Percentiles rank a stretch among this genome's conserved stretches.
These are phyloP conservation scores for Theodoxus fluviatilis DNA, from an alignment of 2,888 invertebrate species.

Conservation along the genomic window DNA sequence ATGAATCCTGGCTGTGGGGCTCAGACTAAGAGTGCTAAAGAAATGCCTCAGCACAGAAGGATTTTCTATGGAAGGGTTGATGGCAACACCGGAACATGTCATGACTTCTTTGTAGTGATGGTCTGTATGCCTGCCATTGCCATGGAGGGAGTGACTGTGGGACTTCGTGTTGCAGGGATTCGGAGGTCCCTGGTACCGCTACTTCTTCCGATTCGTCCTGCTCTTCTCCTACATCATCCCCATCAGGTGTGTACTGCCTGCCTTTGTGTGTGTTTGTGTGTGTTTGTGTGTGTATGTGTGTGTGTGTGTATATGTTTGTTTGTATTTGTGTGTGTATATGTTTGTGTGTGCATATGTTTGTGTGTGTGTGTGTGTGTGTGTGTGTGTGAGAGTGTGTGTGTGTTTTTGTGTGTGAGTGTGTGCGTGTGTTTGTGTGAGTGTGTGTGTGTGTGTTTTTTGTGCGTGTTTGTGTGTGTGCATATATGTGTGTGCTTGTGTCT, in stretches of 20 bases:
- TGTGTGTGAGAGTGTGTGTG: neutral
- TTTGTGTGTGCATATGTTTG: neutral
- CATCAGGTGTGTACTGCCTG: conserved; percentile 75
- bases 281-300: neutral
- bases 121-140: too few relatives aligned
- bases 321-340: neutral
- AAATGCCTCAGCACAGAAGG: too few relatives aligned
- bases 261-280: neutral
- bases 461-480: neutral
- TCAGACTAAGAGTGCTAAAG: too few relatives aligned
- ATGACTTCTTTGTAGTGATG: too few relatives aligned
- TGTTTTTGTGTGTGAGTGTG: neutral
- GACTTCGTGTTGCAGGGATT: conserved; percentile 77
- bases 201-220: conserved; percentile 94
- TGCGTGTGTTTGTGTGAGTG: neutral
- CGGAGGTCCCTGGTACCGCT: conserved; percentile 93
- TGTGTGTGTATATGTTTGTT: neutral
- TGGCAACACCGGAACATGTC: too few relatives aligned
- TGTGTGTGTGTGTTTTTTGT: neutral
- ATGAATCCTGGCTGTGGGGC: too few relatives aligned
- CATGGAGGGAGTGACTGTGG: too few relatives aligned
- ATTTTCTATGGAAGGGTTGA: too few relatives aligned
- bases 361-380: neutral
- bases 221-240: conserved; percentile 99
- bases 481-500: neutral